Base-by-base conservation (phyloP, 1,140 invertebrate species). In the Dolichoris vasculosae region DNA sequence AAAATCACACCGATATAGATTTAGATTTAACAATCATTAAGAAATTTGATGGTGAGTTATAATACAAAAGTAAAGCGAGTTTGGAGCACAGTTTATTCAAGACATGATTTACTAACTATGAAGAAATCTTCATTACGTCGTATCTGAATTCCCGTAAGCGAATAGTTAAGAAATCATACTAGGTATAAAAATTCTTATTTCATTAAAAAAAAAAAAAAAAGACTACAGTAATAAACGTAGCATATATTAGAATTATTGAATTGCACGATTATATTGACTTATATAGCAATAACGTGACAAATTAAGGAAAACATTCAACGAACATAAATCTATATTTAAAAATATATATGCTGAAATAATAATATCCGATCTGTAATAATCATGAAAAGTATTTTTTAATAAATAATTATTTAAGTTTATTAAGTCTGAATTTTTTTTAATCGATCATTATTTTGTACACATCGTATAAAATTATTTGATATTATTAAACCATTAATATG, bases 211-310 rank as follows among this genome's bases (percentile, higher is more conserved):
- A 20, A 6, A n/a, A n/a, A 32, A 15, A 73, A 20, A n/a, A 43
- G 7, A n/a, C 13, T 43, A 38, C 8, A 43, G 26, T 43, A 73
- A 73, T 26, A 43, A 43, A 0, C 0, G 38, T 73, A 20, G 6
- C 26, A 23, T 6, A 11, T 23, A 73, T 73, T 73, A 4, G 20
- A 73, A 43, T 73, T 32, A 73, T 73, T 7, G 40, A 30, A 43
- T 43, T 4, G 40, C 38, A 43, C 40, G 40, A 43, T n/a, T 73
- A 26, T 43, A 73, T 73, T 73, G 32, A n/a, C 69, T 73, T 73
- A 73, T 43, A 73, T 43, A 73, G 38, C 38, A 43, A n/a, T 73
- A 73, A 73, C 40, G 40, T 73, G 38, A 43, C 69, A 73, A n/a
- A 73, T 73, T n/a, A 73, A 73, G 38, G 69, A 43, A 73, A 73